Evolutionary conservation across 2,113 vertebrate genomes (phyloP).

Genomic region (Uropsilus gracilis): DNA sequence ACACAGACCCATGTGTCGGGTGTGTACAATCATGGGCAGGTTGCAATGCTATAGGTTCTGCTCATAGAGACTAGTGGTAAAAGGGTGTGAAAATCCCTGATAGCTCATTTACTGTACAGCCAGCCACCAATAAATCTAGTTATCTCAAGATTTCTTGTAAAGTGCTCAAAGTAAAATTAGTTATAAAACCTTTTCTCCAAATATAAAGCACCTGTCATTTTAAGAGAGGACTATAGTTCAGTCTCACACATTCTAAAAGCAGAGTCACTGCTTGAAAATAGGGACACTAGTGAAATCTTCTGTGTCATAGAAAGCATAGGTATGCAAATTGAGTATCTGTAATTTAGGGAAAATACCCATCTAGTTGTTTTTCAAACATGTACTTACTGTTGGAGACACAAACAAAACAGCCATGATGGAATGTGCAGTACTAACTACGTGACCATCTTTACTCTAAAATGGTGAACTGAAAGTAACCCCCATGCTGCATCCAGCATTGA

Average conservation of each 20-base stretch:
- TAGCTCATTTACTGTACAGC: no score
- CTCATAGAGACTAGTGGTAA: no score
- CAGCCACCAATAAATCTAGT: neutral
- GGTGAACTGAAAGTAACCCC: neutral
- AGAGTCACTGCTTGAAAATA: neutral
- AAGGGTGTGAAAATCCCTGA: no score
- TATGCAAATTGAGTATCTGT: neutral
- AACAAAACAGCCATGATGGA: neutral
- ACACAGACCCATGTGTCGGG: no score
- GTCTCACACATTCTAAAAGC: neutral
- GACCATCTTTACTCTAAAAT: neutral
- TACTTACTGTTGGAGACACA: neutral
- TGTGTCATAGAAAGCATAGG: neutral
- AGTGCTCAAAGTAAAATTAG: slow-evolving; percentile 20
- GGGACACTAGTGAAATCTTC: neutral
- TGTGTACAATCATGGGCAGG: no score
- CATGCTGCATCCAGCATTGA: neutral
- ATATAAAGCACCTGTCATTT: neutral
- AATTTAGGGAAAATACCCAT: neutral
- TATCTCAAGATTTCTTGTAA: neutral
- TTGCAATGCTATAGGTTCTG: no score
- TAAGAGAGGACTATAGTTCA: neutral
- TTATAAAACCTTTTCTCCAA: neutral
- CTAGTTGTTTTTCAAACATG: neutral
- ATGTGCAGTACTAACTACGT: neutral